These are phyloP conservation scores for Drosophila trapezifrons DNA, from an alignment of 1,140 invertebrate species.

Conservation along the genomic window DNA sequence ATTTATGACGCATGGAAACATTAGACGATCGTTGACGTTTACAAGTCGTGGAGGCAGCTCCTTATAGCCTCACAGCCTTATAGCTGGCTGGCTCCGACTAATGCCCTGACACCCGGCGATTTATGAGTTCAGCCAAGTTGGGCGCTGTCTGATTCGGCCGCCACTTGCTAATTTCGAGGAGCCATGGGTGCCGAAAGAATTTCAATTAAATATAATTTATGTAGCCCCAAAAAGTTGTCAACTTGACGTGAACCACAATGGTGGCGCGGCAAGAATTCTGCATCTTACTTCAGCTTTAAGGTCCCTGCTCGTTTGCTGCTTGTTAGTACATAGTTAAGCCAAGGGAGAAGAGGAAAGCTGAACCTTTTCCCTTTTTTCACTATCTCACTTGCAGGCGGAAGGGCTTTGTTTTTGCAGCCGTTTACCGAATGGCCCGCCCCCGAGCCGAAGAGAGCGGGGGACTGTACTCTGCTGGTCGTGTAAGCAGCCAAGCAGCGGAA, in stretches of 20 bases:
- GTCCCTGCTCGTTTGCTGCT: conserved; percentile 45
- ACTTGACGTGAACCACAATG: conserved; percentile 31
- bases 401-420: conserved; percentile 72
- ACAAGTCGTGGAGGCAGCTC: conserved; percentile 57
- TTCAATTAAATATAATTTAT: conserved; percentile 83
- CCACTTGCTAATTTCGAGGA: conserved; percentile 62
- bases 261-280: neutral
- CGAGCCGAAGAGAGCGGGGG: neutral
- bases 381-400: conserved; percentile 67
- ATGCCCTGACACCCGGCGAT: conserved; percentile 66
- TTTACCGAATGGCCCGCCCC: conserved; percentile 49
- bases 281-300: conserved; percentile 14
- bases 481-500: conserved; percentile 83
- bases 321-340: conserved; percentile 51
- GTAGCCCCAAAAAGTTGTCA: conserved; percentile 63
- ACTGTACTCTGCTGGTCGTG: conserved; percentile 68
- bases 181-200: conserved; percentile 60
- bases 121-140: conserved; percentile 66
- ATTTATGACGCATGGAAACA: conserved; percentile 83
- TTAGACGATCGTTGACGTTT: conserved; percentile 82
- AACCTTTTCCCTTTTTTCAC: conserved; percentile 48
- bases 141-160: conserved; percentile 62
- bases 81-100: conserved; percentile 4
- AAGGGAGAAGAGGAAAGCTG: conserved; percentile 1
- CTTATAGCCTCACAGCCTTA: neutral